phyloP scores from a whole-genome alignment of 2,113 vertebrate species.

The Scomber scombrus region DNA sequence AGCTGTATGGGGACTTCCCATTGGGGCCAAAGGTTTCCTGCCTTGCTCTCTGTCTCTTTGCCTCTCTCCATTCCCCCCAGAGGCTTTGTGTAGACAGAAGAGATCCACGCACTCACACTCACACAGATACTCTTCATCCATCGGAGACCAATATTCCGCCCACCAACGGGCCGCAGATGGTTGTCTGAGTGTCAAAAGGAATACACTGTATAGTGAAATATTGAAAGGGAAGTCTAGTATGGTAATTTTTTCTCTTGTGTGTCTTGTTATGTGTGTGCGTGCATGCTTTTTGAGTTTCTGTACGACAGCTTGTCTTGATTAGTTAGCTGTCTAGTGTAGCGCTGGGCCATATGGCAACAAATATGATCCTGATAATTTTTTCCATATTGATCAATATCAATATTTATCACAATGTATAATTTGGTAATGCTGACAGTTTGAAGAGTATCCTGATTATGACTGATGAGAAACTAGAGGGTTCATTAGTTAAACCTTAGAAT shows the following conservation, averaged over 20 bases:
- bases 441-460: too few species aligned
- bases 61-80: slow-evolving; percentile 27
- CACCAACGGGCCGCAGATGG: slow-evolving; percentile 55
- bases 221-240: slow-evolving; percentile 64
- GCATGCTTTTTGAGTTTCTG: slow-evolving; percentile 30
- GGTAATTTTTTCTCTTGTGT: slow-evolving; percentile 65
- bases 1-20: slow-evolving; percentile 65
- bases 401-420: too few species aligned
- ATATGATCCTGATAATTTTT: too few species aligned
- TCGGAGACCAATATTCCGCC: slow-evolving; percentile 35
- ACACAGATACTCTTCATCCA: slow-evolving; percentile 23
- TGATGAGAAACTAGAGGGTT: too few species aligned
- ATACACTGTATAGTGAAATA: slow-evolving; percentile 59
- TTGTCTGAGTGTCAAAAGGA: slow-evolving; percentile 63
- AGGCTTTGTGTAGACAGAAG: slow-evolving; percentile 51
- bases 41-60: slow-evolving; percentile 31
- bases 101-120: slow-evolving; percentile 38
- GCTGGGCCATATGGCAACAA: too few species aligned
- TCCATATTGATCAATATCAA: too few species aligned
- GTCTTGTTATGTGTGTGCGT: slow-evolving; percentile 27
- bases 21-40: slow-evolving; percentile 59
- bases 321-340: slow-evolving; percentile 65
- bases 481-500: too few species aligned
- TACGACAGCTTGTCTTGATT: slow-evolving; percentile 65
- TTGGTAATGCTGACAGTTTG: too few species aligned